Evolutionary conservation across 2,797 vertebrate genomes (phyloP).

Genomic region (Chaenodraco wilsoni): DNA sequence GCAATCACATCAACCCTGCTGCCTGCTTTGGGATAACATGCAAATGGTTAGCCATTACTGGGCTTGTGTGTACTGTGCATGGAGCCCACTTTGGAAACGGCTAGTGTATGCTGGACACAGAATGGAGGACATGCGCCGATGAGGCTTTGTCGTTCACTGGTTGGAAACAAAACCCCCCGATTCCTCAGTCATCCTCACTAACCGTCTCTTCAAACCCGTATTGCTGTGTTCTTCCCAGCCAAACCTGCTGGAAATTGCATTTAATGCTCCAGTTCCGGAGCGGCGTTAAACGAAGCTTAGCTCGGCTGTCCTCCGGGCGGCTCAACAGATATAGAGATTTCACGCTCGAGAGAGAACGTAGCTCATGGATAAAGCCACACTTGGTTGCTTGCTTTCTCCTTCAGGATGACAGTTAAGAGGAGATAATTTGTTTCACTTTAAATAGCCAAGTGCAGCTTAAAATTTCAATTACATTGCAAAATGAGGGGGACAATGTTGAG

Average conservation of each 20-base stretch:
- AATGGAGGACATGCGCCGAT: slow-evolving; percentile 44
- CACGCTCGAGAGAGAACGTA: slow-evolving; percentile 59
- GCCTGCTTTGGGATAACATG: slow-evolving; percentile 51
- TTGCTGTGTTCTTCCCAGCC: slow-evolving; percentile 41
- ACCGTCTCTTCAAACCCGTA: slow-evolving; percentile 53
- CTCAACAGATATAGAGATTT: slow-evolving; percentile 76
- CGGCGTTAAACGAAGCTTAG: slow-evolving; percentile 48
- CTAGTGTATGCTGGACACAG: slow-evolving; percentile 31
- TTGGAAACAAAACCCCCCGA: slow-evolving; percentile 53
- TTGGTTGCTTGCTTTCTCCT: slow-evolving; percentile 53
- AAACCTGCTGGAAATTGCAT: slow-evolving; percentile 79
- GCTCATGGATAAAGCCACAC: slow-evolving; percentile 68
- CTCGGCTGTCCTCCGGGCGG: slow-evolving; percentile 60
- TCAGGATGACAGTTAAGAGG: slow-evolving; percentile 43
- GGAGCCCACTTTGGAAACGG: slow-evolving; percentile 40
- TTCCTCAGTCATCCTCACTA: slow-evolving; percentile 46
- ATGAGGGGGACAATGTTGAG: slow-evolving; percentile 15
- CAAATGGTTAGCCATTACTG: slow-evolving; percentile 47
- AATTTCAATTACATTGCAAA: slow-evolving; percentile 46
- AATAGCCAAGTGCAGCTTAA: slow-evolving; percentile 28
- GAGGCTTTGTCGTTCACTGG: slow-evolving; percentile 47
- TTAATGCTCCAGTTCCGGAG: slow-evolving; percentile 82
- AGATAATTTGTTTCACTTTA: slow-evolving; percentile 45
- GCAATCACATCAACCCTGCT: slow-evolving; percentile 47
- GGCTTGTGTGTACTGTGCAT: slow-evolving; percentile 29